phyloP scores from a whole-genome alignment of 2,888 invertebrate species.

The Bellardia bayeri region DNA sequence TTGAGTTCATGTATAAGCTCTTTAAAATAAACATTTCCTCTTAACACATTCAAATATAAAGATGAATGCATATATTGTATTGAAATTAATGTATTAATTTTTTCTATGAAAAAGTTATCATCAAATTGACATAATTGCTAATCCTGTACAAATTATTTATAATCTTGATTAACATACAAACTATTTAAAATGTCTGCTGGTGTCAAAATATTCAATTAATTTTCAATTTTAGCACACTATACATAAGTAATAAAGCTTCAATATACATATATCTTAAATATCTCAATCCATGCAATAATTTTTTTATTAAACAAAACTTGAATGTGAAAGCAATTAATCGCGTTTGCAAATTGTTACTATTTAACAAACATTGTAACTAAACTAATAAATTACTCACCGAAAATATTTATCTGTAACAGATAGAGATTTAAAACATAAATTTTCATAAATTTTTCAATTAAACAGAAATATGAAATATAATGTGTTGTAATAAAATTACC shows the following conservation, averaged over 20 bases:
- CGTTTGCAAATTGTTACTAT: background rate
- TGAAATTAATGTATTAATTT: too few relatives aligned
- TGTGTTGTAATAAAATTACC: background rate
- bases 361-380: background rate
- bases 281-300: background rate
- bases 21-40: too few relatives aligned
- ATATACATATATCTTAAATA: background rate
- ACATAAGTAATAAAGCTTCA: background rate
- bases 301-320: background rate
- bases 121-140: too few relatives aligned
- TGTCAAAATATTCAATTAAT: constrained; percentile 37
- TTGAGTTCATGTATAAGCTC: too few relatives aligned
- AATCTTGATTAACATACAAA: background rate
- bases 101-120: too few relatives aligned
- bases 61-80: too few relatives aligned
- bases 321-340: background rate
- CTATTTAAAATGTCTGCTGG: background rate
- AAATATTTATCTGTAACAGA: background rate
- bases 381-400: background rate
- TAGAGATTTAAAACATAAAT: background rate
- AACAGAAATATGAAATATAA: background rate
- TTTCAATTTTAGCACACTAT: background rate
- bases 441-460: background rate
- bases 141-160: too few relatives aligned
- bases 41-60: too few relatives aligned